Conservation (phyloP, 2,888 invertebrate genomes). For the Dilophus febrilis region DNA sequence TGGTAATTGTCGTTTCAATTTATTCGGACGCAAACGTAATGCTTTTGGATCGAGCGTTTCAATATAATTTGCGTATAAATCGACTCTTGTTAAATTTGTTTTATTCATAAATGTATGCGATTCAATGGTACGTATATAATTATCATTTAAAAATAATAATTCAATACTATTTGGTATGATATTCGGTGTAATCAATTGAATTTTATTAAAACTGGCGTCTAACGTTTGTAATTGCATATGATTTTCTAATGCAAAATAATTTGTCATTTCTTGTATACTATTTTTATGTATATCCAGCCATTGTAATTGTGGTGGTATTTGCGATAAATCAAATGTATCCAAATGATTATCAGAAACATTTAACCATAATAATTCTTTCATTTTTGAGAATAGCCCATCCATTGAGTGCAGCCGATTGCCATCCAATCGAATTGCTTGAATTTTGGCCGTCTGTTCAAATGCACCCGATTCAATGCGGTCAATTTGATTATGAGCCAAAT, state of each 20-base stretch:
- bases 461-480: slow-evolving; percentile 60
- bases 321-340: slow-evolving; percentile 74
- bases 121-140: slow-evolving; percentile 68
- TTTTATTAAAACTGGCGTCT: slow-evolving; percentile 80
- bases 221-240: slow-evolving; percentile 64
- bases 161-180: slow-evolving; percentile 74
- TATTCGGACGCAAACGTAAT: slow-evolving; percentile 61
- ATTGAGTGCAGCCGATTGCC: slow-evolving; percentile 70
- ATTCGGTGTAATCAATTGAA: slow-evolving; percentile 55
- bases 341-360: slow-evolving; percentile 84
- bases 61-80: slow-evolving; percentile 84
- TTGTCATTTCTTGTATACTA: slow-evolving; percentile 59
- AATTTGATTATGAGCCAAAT: slow-evolving; percentile 74
- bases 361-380: slow-evolving; percentile 69
- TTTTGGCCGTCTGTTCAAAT: slow-evolving; percentile 59
- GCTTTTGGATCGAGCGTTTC: slow-evolving; percentile 80
- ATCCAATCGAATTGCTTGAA: slow-evolving; percentile 75
- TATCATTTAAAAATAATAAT: slow-evolving; percentile 74
- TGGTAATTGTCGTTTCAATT: slow-evolving; percentile 55
- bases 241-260: slow-evolving; percentile 49
- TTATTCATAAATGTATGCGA: slow-evolving; percentile 81
- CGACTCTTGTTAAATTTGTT: slow-evolving; percentile 74
- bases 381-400: slow-evolving; percentile 66
- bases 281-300: slow-evolving; percentile 86
- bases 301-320: slow-evolving; percentile 64